Evolutionary conservation across 2,888 invertebrate genomes (phyloP).

Genomic region (Drosophila seclusa): DNA sequence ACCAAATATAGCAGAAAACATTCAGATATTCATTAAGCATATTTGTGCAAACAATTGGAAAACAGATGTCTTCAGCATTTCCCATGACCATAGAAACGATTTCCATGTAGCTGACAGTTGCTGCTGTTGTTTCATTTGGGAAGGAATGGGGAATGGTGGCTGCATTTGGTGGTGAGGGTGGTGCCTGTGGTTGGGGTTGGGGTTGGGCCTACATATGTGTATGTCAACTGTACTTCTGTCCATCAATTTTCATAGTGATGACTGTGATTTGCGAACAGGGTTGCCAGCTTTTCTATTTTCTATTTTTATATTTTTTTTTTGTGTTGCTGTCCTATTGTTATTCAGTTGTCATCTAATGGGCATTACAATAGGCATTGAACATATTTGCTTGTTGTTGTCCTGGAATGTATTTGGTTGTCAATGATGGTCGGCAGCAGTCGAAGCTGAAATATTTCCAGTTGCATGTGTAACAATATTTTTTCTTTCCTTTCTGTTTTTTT

Average conservation of each 20-base stretch:
- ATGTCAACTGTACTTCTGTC: constrained; percentile 16
- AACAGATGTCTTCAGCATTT: neutral
- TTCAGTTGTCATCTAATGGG: constrained; percentile 34
- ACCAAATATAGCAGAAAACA: neutral
- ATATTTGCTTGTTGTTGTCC: neutral
- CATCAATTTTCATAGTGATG: constrained; percentile 19
- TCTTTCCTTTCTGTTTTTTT: neutral
- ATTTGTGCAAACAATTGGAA: constrained; percentile 2
- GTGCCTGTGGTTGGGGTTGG: neutral
- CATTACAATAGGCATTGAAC: constrained; percentile 26
- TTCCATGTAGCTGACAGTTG: neutral
- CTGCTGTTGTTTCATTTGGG: neutral
- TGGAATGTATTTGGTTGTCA: constrained; percentile 13
- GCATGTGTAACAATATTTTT: constrained; percentile 17
- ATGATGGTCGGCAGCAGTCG: constrained; percentile 23
- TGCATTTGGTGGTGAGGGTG: neutral
- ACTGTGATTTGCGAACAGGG: constrained; percentile 20
- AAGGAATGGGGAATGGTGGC: neutral
- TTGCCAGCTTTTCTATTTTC: constrained; percentile 8
- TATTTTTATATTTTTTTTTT: neutral
- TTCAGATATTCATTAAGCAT: constrained; percentile 3
- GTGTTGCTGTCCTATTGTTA: constrained; percentile 1
- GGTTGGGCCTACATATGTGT: neutral
- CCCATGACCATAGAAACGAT: neutral
- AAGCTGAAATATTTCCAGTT: constrained; percentile 23